A percentile compares a stretch with the other conserved stretches of the same genome.
Conservation (phyloP, 2,113 vertebrate genomes). For the Lanius collurio region DNA sequence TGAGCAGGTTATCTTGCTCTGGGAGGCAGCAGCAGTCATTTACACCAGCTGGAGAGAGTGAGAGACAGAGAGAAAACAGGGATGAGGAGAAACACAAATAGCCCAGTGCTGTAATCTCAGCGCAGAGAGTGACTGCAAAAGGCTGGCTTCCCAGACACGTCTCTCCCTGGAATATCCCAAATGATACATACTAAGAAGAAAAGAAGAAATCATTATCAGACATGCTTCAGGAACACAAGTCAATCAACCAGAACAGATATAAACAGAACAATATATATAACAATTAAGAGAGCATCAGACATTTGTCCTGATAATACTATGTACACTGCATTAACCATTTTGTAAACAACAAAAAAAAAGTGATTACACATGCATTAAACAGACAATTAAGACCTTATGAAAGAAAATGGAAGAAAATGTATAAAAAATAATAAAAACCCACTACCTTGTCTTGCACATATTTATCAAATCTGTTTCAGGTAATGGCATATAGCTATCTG, state of each 20-base stretch:
- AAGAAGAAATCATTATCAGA: background rate
- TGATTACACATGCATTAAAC: background rate
- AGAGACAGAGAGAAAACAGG: conserved; percentile 54
- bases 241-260: background rate
- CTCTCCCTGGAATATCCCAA: conserved; percentile 18
- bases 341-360: background rate
- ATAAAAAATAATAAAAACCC: background rate
- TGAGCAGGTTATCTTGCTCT: conserved; percentile 76
- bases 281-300: background rate
- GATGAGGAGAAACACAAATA: conserved; percentile 60
- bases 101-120: conserved; percentile 51
- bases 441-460: background rate
- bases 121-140: conserved; percentile 25
- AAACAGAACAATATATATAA: background rate
- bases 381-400: background rate
- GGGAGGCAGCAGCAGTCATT: conserved; percentile 72
- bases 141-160: background rate
- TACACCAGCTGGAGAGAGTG: conserved; percentile 76
- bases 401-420: background rate
- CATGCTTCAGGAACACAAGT: background rate
- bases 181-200: background rate
- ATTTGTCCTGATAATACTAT: background rate
- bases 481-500: background rate
- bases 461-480: background rate
- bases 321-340: background rate